phyloP scores from a whole-genome alignment of 2,888 invertebrate species.

The Beris morrisii region DNA sequence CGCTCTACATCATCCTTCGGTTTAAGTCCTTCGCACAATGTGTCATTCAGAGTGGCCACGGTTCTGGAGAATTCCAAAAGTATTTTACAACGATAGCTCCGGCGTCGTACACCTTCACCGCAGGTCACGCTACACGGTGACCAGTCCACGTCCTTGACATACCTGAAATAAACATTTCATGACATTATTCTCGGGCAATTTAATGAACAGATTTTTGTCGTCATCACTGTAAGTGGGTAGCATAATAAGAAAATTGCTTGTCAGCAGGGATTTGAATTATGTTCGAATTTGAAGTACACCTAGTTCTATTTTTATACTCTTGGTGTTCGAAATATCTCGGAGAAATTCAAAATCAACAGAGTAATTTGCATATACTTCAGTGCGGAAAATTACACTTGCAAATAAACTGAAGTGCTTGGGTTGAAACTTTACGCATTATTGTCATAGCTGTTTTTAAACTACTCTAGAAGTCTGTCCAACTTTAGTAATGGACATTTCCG shows the following conservation, averaged over 20 bases:
- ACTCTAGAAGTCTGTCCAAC: no score
- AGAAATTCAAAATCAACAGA: background rate
- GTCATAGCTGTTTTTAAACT: no score
- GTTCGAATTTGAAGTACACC: background rate
- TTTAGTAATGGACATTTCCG: no score
- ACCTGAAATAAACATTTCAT: constrained; percentile 62
- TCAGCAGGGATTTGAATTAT: no score
- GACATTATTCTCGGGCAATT: no score
- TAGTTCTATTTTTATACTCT: background rate
- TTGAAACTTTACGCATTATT: no score
- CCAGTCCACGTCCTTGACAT: constrained; percentile 87
- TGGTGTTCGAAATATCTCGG: background rate
- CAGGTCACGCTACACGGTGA: constrained; percentile 89
- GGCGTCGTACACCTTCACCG: constrained; percentile 83
- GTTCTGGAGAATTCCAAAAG: constrained; percentile 90
- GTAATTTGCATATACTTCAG: background rate
- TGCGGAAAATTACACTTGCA: background rate
- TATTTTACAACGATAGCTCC: constrained; percentile 92
- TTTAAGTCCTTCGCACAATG: constrained; percentile 83
- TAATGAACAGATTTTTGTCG: no score
- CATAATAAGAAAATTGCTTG: no score
- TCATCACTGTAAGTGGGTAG: no score
- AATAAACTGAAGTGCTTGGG: background rate
- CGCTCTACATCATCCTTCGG: constrained; percentile 79
- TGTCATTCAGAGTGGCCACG: constrained; percentile 83